Percentiles rank a stretch among this genome's conserved stretches.
Conservation (phyloP, 2,888 invertebrate genomes). For the Drosophila nr. fundita region DNA sequence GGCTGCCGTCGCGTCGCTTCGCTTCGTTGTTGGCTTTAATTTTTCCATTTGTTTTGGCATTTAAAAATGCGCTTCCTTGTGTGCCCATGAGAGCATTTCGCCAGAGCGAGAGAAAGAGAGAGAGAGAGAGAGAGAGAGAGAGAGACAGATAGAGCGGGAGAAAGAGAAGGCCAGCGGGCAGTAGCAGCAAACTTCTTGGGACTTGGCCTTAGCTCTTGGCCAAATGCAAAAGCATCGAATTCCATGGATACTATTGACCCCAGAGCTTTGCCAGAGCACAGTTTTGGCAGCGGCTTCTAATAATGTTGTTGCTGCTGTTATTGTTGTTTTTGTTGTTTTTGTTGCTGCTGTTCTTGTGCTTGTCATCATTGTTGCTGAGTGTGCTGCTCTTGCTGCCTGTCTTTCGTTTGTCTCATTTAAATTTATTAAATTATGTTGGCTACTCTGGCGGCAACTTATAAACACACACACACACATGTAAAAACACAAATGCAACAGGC, state of each 20-base stretch:
- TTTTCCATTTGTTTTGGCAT: conserved; percentile 80
- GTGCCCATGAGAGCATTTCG: conserved; percentile 63
- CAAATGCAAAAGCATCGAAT: conserved; percentile 78
- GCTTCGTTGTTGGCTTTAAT: conserved; percentile 80
- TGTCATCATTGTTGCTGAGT: conserved; percentile 41
- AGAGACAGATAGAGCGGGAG: conserved; percentile 9
- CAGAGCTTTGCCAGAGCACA: conserved; percentile 53
- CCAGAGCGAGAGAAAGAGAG: conserved; percentile 4
- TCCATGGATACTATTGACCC: conserved; percentile 79
- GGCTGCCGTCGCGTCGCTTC: conserved; percentile 33
- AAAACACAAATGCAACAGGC: conserved; percentile 37
- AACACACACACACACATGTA: conserved; percentile 26
- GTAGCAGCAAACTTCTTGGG: conserved; percentile 31
- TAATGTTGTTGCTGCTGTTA: conserved; percentile 54
- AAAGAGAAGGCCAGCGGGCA: conserved; percentile 14
- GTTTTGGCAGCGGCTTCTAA: conserved; percentile 63
- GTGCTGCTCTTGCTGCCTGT: conserved; percentile 36
- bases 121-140: background rate
- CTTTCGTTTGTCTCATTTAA: conserved; percentile 66
- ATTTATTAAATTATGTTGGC: conserved; percentile 76
- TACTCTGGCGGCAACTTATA: conserved; percentile 47
- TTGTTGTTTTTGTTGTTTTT: conserved; percentile 46
- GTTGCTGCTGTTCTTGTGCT: conserved; percentile 18
- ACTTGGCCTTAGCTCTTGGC: conserved; percentile 67
- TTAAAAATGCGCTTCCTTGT: conserved; percentile 81